A percentile compares a stretch with the other conserved stretches of the same genome.
Conservation (phyloP, 2,888 invertebrate species). For the Melanchra persicariae region DNA sequence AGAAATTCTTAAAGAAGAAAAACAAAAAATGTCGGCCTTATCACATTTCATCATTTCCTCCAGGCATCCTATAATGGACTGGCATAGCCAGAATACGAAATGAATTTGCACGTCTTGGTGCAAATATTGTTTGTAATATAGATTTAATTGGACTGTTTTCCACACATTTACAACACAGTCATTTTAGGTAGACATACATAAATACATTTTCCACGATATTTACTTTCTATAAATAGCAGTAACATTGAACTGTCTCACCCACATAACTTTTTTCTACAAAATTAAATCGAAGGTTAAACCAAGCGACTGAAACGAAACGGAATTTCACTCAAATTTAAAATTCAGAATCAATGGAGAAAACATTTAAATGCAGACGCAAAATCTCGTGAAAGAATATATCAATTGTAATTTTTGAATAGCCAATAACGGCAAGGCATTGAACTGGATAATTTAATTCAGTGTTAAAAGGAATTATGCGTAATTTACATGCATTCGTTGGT, state of each 20-base stretch:
- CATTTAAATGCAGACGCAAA: slow-evolving; percentile 47
- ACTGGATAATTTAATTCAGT: slow-evolving; percentile 30
- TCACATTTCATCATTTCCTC: too few species aligned
- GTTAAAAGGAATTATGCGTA: slow-evolving; percentile 13
- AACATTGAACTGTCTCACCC: slow-evolving; percentile 26
- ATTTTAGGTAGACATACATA: not conserved
- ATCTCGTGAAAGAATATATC: slow-evolving; percentile 60
- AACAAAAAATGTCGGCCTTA: too few species aligned
- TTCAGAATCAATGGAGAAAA: slow-evolving; percentile 12
- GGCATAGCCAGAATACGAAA: too few species aligned
- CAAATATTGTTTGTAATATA: too few species aligned
- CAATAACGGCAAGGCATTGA: slow-evolving; percentile 17
- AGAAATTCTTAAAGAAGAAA: too few species aligned
- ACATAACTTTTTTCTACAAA: slow-evolving; percentile 13
- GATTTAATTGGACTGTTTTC: not conserved
- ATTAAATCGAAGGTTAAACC: slow-evolving; percentile 23
- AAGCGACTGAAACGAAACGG: slow-evolving; percentile 21
- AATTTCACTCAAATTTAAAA: slow-evolving; percentile 39
- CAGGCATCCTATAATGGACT: too few species aligned
- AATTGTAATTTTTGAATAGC: slow-evolving; percentile 60
- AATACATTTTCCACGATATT: not conserved
- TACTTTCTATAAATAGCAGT: slow-evolving; percentile 2
- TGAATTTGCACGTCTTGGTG: too few species aligned
- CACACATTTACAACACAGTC: not conserved
- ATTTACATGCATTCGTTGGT: slow-evolving; percentile 14